These are phyloP conservation scores for Omphaloscelis lunosa DNA, from an alignment of 2,888 invertebrate genomes.

Conservation along the genomic window DNA sequence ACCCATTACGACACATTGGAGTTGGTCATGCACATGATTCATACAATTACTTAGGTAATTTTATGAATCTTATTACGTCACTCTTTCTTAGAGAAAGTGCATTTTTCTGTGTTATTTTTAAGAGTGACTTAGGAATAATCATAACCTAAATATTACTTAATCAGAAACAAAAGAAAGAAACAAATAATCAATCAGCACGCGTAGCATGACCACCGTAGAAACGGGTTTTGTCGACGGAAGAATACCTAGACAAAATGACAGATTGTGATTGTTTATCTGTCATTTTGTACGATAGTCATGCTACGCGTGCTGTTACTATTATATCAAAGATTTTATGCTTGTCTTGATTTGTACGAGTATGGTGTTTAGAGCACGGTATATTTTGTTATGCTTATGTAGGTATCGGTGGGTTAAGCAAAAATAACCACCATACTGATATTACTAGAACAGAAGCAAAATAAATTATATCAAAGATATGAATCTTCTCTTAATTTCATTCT, in stretches of 20 bases:
- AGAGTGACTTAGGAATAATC: background rate
- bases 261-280: no score
- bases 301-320: no score
- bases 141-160: no score
- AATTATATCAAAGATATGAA: background rate
- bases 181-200: no score
- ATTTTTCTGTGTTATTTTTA: conserved; percentile 12
- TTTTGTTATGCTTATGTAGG: no score
- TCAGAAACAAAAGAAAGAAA: no score
- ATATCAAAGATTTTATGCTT: background rate
- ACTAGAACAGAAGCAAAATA: background rate
- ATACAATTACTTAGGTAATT: conserved; percentile 20
- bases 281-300: no score
- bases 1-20: conserved; percentile 40
- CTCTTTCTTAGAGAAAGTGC: background rate
- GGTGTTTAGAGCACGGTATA: background rate
- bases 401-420: background rate
- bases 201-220: no score
- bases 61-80: conserved; percentile 40
- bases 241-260: no score
- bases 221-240: no score
- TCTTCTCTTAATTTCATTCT: background rate
- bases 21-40: conserved; percentile 54
- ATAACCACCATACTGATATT: background rate
- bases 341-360: background rate